Conservation (phyloP, 1,140 invertebrate genomes). For the Amphibalanus amphitrite region DNA sequence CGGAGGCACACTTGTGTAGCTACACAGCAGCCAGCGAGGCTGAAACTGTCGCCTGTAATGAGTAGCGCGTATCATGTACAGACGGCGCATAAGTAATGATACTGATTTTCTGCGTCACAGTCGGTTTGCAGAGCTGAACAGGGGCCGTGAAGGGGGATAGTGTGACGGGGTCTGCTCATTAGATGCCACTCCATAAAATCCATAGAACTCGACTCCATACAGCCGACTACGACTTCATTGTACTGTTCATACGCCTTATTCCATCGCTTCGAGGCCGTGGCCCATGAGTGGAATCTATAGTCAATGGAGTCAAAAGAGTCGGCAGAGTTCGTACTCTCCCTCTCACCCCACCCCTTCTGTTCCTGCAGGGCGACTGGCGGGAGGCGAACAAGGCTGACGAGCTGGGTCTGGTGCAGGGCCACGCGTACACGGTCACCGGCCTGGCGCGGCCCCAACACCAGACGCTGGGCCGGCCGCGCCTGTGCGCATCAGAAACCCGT, state of each 20-base stretch:
- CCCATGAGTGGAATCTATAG: conserved; percentile 9
- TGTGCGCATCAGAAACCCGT: conserved; percentile 36
- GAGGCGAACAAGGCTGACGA: conserved; percentile 26
- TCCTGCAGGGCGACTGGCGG: conserved; percentile 30
- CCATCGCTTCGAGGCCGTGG: neutral
- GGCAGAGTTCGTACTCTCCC: neutral
- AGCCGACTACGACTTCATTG: neutral
- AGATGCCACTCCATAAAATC: too few relatives aligned
- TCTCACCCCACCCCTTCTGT: neutral
- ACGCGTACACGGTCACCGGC: conserved; percentile 36
- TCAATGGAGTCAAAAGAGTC: too few relatives aligned
- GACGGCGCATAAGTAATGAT: too few relatives aligned
- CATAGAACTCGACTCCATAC: neutral
- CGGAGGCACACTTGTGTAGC: too few relatives aligned
- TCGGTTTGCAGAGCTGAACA: too few relatives aligned
- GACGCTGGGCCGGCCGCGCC: conserved; percentile 20
- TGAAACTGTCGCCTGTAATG: too few relatives aligned
- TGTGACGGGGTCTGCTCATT: too few relatives aligned
- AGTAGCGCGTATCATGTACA: too few relatives aligned
- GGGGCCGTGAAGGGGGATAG: too few relatives aligned
- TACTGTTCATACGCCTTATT: neutral
- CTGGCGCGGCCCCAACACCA: conserved; percentile 23
- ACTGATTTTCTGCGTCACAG: too few relatives aligned
- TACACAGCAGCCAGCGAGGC: too few relatives aligned
- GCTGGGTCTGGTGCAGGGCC: conserved; percentile 33